Evolutionary conservation across 2,888 invertebrate genomes (phyloP).

Genomic region (Hyppa rectilinea): DNA sequence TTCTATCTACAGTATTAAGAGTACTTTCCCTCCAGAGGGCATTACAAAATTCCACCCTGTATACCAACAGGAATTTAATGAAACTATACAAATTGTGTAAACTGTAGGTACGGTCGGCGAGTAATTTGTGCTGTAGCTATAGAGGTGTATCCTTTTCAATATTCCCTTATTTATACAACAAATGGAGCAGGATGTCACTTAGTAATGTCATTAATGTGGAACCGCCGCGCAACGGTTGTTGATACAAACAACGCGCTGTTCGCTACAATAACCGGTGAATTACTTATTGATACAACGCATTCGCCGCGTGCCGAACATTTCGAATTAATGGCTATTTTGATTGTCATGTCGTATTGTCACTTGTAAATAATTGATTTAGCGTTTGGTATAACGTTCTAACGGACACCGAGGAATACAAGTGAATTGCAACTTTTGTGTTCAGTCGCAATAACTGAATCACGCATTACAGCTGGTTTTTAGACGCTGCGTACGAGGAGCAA

Average conservation of each 20-base stretch:
- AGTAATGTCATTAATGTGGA: slow-evolving; percentile 14
- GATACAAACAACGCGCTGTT: background rate
- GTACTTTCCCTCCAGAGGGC: too few species aligned
- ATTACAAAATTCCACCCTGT: too few species aligned
- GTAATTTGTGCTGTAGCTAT: background rate
- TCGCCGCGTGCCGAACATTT: background rate
- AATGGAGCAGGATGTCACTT: slow-evolving; percentile 11
- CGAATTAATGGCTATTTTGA: slow-evolving; percentile 32
- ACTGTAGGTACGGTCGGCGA: background rate
- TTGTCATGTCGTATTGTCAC: slow-evolving; percentile 6
- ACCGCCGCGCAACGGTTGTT: background rate
- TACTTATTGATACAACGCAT: slow-evolving; percentile 26
- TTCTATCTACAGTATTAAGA: too few species aligned
- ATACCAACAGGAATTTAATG: too few species aligned
- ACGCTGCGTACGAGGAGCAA: too few species aligned
- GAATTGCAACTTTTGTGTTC: too few species aligned
- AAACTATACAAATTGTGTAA: background rate
- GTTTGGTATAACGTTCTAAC: slow-evolving; percentile 3
- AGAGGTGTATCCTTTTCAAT: background rate
- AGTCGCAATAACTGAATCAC: too few species aligned
- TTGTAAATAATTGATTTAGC: slow-evolving; percentile 31
- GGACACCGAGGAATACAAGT: background rate
- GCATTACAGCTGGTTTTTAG: too few species aligned
- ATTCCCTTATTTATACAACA: background rate
- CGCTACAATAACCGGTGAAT: slow-evolving; percentile 12